A percentile compares a stretch with the other conserved stretches of the same genome.
Evolutionary conservation across 2,797 vertebrate species (phyloP).

Genomic region (Chaetodon trifasciatus): DNA sequence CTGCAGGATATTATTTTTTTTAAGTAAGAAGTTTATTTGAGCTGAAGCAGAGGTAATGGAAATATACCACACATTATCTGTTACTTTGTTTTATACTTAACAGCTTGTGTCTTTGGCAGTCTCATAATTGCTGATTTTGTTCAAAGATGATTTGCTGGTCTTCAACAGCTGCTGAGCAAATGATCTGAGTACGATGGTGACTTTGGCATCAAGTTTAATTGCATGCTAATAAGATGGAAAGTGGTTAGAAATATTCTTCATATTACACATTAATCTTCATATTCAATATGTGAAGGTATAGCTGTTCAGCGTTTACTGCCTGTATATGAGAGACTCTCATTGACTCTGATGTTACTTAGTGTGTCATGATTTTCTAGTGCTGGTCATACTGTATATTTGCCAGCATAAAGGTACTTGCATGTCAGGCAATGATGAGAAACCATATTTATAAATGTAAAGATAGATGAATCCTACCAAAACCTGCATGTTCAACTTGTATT

Average conservation of each 20-base stretch:
- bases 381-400: background rate
- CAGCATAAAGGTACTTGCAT: background rate
- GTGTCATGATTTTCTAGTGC: background rate
- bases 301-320: background rate
- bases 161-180: slow-evolving; percentile 30
- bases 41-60: background rate
- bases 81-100: background rate
- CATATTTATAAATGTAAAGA: background rate
- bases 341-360: background rate
- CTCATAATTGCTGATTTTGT: slow-evolving; percentile 23
- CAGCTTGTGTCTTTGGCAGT: slow-evolving; percentile 19
- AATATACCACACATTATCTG: background rate
- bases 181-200: background rate
- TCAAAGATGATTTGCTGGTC: slow-evolving; percentile 17
- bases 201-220: slow-evolving; percentile 13
- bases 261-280: background rate
- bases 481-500: too few relatives aligned
- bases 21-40: too few relatives aligned
- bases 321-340: background rate
- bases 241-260: background rate
- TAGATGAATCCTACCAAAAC: background rate
- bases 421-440: background rate
- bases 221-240: slow-evolving; percentile 20
- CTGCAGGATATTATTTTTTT: too few relatives aligned
- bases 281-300: background rate